Base-by-base conservation (phyloP, 1,140 invertebrate species). In the Drosophila prosaltans region DNA sequence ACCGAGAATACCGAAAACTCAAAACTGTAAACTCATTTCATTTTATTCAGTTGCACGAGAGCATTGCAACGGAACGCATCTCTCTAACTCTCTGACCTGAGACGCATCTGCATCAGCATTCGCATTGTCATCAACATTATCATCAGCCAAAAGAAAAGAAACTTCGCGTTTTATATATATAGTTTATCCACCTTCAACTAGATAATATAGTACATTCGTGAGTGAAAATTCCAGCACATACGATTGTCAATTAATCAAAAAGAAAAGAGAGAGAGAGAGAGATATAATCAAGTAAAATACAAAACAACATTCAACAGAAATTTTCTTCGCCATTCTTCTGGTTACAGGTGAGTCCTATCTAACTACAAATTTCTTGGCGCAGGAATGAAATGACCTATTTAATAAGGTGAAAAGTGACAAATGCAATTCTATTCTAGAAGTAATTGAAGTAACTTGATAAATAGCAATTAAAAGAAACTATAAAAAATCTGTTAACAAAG, bases 11-110 rank as follows among this genome's bases (percentile, higher is more conserved):
- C 58, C 61, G 57, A 55, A 51, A 51, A 51, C 45, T 51, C 10
- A 26, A 51, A 51, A 51, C 45, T 51, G 45, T 51, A 51, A 51
- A 48, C 55, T 32, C 30, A 40, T 61, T 77, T 21, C 41, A 41
- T 41, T 60, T 43, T 21, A 61, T 69, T 72, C 79, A 86, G 82
- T 86, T 77, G 84, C 76, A 73, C 74, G 80, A 82, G 76, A 83
- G 83, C 83, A 79, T 74, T 78, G 71, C 78, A 81, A 71, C 75
- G 72, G 83, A 57, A 72, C 79, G 72, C 75, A 72, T 79, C 72
- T 74, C 72, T 67, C 60, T 58, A 58, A 59, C 9, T 40, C 58
- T 40, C 58, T 40, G 57, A 54, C 55, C 69, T 62, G 32, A 69
- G 40, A n/a, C 58, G 26, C 72, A 74, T 66, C 73, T 45, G 64